Evolutionary conservation across 2,888 invertebrate species (phyloP).

Genomic region (Drosophila putrida): DNA sequence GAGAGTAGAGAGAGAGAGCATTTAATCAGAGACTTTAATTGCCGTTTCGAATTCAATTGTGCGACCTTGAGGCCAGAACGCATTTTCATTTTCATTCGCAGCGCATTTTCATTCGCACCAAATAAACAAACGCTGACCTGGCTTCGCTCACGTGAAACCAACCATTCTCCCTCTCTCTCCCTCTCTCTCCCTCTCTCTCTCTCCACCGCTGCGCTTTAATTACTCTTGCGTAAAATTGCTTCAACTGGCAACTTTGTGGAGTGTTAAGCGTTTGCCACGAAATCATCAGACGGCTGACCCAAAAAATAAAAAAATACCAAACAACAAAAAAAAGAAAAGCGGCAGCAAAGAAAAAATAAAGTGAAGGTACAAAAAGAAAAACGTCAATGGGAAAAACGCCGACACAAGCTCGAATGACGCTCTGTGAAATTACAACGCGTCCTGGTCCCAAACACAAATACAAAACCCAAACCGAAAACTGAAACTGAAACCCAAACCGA

Average conservation of each 20-base stretch:
- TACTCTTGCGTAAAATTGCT: slow-evolving; percentile 82
- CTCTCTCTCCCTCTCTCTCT: background rate
- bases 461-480: slow-evolving; percentile 22
- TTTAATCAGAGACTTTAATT: slow-evolving; percentile 53
- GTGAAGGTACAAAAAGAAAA: slow-evolving; percentile 21
- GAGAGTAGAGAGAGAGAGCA: slow-evolving; percentile 12
- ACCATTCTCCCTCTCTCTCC: background rate
- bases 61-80: slow-evolving; percentile 51
- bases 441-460: slow-evolving; percentile 38
- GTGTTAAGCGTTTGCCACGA: slow-evolving; percentile 79
- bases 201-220: slow-evolving; percentile 67
- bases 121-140: slow-evolving; percentile 61
- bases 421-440: slow-evolving; percentile 50
- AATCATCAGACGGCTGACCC: slow-evolving; percentile 57
- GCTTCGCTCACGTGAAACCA: slow-evolving; percentile 53
- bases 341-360: slow-evolving; percentile 5
- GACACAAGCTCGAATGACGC: slow-evolving; percentile 31
- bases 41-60: slow-evolving; percentile 60
- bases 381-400: slow-evolving; percentile 47
- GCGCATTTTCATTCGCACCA: slow-evolving; percentile 24
- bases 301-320: slow-evolving; percentile 21
- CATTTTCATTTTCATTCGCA: slow-evolving; percentile 51
- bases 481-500: slow-evolving; percentile 23
- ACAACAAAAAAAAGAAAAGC: slow-evolving; percentile 6
- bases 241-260: slow-evolving; percentile 81